Evolutionary conservation across 1,140 invertebrate genomes (phyloP).

Genomic region (Homalodisca vitripennis): DNA sequence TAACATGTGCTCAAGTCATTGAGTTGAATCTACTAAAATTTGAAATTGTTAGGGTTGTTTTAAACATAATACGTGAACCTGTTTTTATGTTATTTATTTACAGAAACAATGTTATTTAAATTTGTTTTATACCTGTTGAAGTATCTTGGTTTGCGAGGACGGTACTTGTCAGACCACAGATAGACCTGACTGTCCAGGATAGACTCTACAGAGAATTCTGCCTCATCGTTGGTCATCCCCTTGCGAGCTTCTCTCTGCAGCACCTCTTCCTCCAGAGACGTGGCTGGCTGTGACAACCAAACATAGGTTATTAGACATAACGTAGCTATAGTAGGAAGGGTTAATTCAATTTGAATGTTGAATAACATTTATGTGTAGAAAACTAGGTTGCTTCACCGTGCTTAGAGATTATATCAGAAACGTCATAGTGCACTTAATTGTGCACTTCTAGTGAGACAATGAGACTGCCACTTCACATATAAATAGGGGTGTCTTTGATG

Average conservation of each 20-base stretch:
- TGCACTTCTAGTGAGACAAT: no score
- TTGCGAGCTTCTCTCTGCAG: slow-evolving; percentile 79
- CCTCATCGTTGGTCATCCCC: slow-evolving; percentile 88
- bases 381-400: no score
- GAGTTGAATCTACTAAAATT: no score
- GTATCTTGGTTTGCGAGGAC: slow-evolving; percentile 95
- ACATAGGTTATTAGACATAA: neutral
- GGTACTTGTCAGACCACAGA: slow-evolving; percentile 97
- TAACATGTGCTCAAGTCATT: no score
- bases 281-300: neutral
- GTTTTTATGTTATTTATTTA: no score
- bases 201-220: slow-evolving; percentile 90
- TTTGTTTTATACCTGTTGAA: slow-evolving; percentile 94
- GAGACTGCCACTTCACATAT: no score
- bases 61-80: no score
- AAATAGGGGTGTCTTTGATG: no score
- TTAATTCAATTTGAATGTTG: neutral
- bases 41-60: no score
- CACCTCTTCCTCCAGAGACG: slow-evolving; percentile 55
- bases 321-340: neutral
- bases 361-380: neutral
- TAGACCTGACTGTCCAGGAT: slow-evolving; percentile 83
- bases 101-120: no score
- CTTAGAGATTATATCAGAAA: no score
- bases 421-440: no score